Base-by-base conservation (phyloP, 53 echinoderm and acorn worm genomes). In the Temnopleurus reevesii region DNA sequence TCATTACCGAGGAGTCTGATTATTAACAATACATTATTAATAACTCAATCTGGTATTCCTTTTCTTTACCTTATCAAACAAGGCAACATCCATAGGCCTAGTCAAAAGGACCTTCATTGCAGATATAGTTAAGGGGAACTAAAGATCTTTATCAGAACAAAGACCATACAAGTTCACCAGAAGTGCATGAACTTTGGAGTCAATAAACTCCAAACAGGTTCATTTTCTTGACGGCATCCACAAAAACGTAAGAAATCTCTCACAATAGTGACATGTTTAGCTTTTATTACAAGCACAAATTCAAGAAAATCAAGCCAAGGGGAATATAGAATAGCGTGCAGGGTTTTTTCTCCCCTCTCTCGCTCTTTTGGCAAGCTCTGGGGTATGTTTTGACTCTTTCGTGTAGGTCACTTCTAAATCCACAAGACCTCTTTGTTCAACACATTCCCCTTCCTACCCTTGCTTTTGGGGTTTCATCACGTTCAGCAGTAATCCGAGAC, bases 341-440 rank as follows among this genome's bases (percentile, higher is more conserved):
- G 29, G 79, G 21, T 19, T 15, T 77, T 25, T 76, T 76, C 12
- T 43, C 46, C 27, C 45, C 79, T 79, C 46, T 45, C 15, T 28
- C 9, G 12, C 41, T 23, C 4, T 41, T 71, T 41, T 41, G 23
- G 41, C n/a, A 15, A 29, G 79, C 83, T 51, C 28, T 47, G 83
- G 83, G 35, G 15, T n/a, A 83, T 83, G 83, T 83, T 83, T 83
- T 83, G 83, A 83, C 83, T 83, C 54, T 35, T 19, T 33, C 36
- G 36, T 83, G 83, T 53, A 55, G 83, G 83, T 55, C 83, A 83
- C 21, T 83, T 55, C 35, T 34, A 53, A 83, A 55, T 51, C 54
- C 83, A 83, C 55, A 83, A 83, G 23, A 35, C 31, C 27, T 56
- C 83, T 83, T 83, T 83, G 83, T 83, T 55, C 55, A 2, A 56